Conservation (phyloP, 2,797 vertebrate species). For the Sebastes jordani region DNA sequence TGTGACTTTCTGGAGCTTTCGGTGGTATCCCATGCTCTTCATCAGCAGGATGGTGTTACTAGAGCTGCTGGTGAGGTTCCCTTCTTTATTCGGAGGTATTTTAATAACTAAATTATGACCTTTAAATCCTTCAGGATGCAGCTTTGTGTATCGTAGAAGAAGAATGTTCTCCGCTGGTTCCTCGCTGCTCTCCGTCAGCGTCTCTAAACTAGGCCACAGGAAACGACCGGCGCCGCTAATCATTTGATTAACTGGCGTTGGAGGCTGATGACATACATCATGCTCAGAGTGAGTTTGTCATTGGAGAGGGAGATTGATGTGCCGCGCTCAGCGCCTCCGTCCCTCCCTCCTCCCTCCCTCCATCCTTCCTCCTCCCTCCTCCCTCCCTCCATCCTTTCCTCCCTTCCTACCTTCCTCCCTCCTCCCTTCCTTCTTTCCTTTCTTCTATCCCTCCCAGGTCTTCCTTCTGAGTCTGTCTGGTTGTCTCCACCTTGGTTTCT, state of each 20-base stretch:
- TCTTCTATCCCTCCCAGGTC: conserved; percentile 14
- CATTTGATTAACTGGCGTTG: conserved; percentile 81
- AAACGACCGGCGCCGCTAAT: conserved; percentile 66
- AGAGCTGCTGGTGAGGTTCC: not conserved
- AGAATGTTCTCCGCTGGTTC: too few relatives aligned
- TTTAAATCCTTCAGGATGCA: not conserved
- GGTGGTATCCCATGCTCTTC: not conserved
- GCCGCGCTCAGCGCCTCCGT: conserved; percentile 15
- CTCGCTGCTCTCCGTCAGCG: conserved; percentile 15
- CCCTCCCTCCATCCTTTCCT: too few relatives aligned
- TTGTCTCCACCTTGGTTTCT: not conserved
- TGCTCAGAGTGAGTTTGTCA: conserved; percentile 77
- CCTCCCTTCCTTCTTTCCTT: too few relatives aligned
- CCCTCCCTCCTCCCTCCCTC: too few relatives aligned
- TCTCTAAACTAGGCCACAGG: conserved; percentile 70
- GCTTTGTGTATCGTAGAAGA: too few relatives aligned
- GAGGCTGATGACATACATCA: conserved; percentile 80
- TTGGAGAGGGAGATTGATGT: conserved; percentile 77
- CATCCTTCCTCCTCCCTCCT: too few relatives aligned
- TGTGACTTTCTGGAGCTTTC: not conserved
- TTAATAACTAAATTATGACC: not conserved
- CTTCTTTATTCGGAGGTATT: not conserved
- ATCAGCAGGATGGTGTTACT: too few relatives aligned
- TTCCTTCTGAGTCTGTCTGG: conserved; percentile 73
- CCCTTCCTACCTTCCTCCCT: too few relatives aligned